Percentiles rank a stretch among this genome's conserved stretches.
Evolutionary conservation across 2,888 invertebrate genomes (phyloP).

Genomic region (Agrotis puta): DNA sequence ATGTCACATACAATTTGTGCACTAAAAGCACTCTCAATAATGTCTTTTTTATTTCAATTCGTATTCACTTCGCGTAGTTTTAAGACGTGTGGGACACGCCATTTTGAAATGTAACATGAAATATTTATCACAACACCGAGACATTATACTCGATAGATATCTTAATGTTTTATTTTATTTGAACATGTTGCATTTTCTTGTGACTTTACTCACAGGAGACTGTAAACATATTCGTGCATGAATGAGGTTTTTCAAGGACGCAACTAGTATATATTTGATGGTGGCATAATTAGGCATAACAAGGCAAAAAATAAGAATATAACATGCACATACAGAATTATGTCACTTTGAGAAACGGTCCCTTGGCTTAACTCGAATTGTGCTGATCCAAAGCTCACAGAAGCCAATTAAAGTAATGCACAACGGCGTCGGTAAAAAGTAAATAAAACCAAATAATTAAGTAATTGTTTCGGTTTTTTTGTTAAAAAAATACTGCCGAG

Average conservation of each 20-base stretch:
- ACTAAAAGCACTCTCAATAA: constrained; percentile 29
- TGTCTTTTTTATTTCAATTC: constrained; percentile 19
- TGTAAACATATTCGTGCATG: not conserved
- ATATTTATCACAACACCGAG: constrained; percentile 34
- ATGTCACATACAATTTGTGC: constrained; percentile 30
- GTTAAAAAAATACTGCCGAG: not conserved
- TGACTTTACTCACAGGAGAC: not conserved
- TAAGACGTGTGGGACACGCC: constrained; percentile 22
- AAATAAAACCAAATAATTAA: not conserved
- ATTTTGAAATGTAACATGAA: constrained; percentile 30
- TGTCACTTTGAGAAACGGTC: not conserved
- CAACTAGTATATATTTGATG: not conserved
- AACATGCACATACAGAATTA: no score
- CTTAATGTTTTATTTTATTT: constrained; percentile 27
- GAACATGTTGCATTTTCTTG: constrained; percentile 25
- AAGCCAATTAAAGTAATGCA: no score
- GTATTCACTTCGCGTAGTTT: constrained; percentile 19
- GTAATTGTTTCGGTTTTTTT: not conserved
- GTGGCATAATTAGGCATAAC: not conserved
- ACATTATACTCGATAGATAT: constrained; percentile 20
- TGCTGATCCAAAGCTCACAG: not conserved
- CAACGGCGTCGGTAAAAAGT: not conserved
- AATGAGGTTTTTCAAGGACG: not conserved
- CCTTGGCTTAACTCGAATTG: not conserved
- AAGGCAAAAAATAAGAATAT: no score